Conservation (phyloP, 2,888 invertebrate species). For the Eucriotettix oculatus region DNA sequence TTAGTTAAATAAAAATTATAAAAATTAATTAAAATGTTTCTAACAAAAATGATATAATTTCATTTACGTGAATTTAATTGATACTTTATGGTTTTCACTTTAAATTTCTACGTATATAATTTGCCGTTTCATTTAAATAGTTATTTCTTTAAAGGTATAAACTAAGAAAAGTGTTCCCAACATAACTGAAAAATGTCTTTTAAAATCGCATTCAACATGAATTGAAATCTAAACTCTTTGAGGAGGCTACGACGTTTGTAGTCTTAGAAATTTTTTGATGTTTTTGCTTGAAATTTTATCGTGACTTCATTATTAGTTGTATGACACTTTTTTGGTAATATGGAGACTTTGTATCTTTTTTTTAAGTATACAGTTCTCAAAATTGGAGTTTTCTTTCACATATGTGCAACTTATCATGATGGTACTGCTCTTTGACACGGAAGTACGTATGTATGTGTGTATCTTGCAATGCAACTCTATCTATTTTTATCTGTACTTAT, state of each 20-base stretch:
- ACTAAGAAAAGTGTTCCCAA: not conserved
- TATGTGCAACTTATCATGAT: too few species aligned
- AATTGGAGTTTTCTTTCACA: too few species aligned
- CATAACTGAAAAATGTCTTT: not conserved
- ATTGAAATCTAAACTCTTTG: constrained; percentile 9
- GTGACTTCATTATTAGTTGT: not conserved
- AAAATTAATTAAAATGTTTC: constrained; percentile 1
- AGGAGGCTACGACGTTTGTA: constrained; percentile 14
- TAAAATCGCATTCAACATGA: constrained; percentile 4
- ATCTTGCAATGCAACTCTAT: too few species aligned
- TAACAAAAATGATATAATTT: not conserved
- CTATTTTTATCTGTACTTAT: not conserved
- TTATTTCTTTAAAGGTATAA: not conserved
- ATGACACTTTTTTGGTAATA: too few species aligned
- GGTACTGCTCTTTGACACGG: too few species aligned
- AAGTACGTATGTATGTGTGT: too few species aligned
- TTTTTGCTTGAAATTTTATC: constrained; percentile 7
- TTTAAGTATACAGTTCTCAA: too few species aligned
- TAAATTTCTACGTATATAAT: not conserved
- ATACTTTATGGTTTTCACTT: not conserved
- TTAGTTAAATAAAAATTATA: constrained; percentile 1
- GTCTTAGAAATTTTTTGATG: constrained; percentile 12
- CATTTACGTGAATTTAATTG: not conserved
- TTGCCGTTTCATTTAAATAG: not conserved
- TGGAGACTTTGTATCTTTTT: too few species aligned